Evolutionary conservation across 2,888 invertebrate species (phyloP).

Genomic region (Ichneumon xanthorius): DNA sequence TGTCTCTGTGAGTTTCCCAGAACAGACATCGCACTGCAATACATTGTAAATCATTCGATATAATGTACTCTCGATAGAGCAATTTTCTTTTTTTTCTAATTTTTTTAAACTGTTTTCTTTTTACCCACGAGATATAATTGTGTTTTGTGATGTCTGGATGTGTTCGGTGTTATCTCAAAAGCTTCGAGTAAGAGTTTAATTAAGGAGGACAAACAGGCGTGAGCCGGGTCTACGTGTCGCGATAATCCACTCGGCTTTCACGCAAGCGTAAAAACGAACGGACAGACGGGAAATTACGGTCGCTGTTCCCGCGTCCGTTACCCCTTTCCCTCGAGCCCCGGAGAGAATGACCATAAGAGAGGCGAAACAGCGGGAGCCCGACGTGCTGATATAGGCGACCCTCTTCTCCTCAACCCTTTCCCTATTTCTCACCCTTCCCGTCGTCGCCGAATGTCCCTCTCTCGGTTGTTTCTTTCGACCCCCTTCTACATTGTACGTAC

Average conservation of each 20-base stretch:
- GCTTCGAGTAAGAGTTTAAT: conserved; percentile 53
- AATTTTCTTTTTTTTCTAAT: background rate
- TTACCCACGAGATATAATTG: background rate
- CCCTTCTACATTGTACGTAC: background rate
- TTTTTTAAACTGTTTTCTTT: too few species aligned
- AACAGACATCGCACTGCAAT: too few species aligned
- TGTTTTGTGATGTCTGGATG: conserved; percentile 8
- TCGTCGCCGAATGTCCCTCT: conserved; percentile 47
- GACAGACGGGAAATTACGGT: conserved; percentile 66
- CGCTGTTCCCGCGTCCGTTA: conserved; percentile 55
- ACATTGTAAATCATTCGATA: background rate
- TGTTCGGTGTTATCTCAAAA: conserved; percentile 23
- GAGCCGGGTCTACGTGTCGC: conserved; percentile 59
- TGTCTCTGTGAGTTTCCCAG: background rate
- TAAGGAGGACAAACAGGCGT: conserved; percentile 58
- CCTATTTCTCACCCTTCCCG: conserved; percentile 32
- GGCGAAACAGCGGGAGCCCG: conserved; percentile 44
- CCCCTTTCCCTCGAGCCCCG: conserved; percentile 47
- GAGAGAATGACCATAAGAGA: conserved; percentile 54
- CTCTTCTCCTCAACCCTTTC: conserved; percentile 40
- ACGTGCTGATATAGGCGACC: conserved; percentile 49
- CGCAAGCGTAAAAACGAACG: conserved; percentile 65
- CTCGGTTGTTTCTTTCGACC: conserved; percentile 11
- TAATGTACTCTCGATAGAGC: background rate
- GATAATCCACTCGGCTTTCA: conserved; percentile 64